Base-by-base conservation (phyloP, 1,140 invertebrate genomes). In the Colletes latitarsis region DNA sequence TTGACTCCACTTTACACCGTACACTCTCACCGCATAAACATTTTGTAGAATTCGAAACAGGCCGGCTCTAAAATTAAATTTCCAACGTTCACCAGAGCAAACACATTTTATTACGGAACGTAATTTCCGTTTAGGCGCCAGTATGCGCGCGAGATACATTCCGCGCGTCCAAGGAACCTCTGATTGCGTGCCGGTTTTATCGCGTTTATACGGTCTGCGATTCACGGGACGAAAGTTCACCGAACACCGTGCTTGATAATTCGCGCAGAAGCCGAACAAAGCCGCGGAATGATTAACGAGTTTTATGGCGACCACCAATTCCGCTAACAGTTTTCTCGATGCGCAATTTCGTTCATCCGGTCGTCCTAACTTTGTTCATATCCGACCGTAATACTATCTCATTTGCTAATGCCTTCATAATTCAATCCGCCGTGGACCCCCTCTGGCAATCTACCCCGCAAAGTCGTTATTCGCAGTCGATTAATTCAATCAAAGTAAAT, bases 371-470 rank as follows among this genome's bases (percentile, higher is more conserved):
- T 85, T 85, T 68, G 63, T 71, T 72, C 58, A 60, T 77, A 83
- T 49, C 53, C 75, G 49, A 19, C 46, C 46, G 63, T 82, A 83
- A 85, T 84, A 30, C 62, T 15, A 69, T 53, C 58, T 81, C 83
- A 81, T 85, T 64, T 81, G 63, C 83, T 85, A 85, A 85, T 83
- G 83, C 68, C 17, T 79, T 74, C 77, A 64, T 83, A 85, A 85
- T 85, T 85, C 69, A 72, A 85, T 85, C 52, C 80, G 6, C 14
- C 9, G n/a, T 46, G 30, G 57, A 15, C 9, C 55, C n/a, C 46
- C 57, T 52, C 15, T n/a, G 43, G 43, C 64, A n/a, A 52, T 52
- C 43, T n/a, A 15, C 15, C n/a, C 62, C 66, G n/a, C 39, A 55
- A 58, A 76, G 21, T 57, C 66, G 53, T 55, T 52, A 30, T 72